These are phyloP conservation scores for Metalampra italica DNA, from an alignment of 2,888 invertebrate genomes.

Conservation along the genomic window DNA sequence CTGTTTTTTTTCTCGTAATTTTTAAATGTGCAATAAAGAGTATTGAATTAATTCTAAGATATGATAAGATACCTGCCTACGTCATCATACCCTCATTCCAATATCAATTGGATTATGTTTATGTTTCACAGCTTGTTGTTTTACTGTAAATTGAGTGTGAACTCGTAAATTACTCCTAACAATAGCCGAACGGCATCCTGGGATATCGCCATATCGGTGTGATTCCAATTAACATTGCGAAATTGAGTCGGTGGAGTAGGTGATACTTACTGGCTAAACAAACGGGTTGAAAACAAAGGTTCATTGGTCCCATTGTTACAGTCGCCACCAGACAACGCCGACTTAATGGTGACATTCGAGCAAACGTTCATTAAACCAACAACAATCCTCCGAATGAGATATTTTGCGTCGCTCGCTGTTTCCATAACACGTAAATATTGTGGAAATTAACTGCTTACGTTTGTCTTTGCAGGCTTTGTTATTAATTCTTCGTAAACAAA, in stretches of 20 bases:
- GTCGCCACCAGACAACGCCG: constrained; percentile 45
- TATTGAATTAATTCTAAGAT: no score
- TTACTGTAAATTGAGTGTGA: constrained; percentile 54
- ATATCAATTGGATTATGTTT: constrained; percentile 7
- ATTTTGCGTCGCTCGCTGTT: constrained; percentile 36
- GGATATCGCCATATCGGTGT: constrained; percentile 55
- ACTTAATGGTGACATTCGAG: constrained; percentile 70
- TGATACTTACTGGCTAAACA: constrained; percentile 28
- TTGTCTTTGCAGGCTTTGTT: not conserved
- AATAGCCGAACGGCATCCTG: constrained; percentile 50
- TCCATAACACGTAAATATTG: constrained; percentile 31
- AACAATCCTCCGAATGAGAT: constrained; percentile 49
- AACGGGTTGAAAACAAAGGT: constrained; percentile 36
- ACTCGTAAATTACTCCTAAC: constrained; percentile 58
- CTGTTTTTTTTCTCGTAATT: no score
- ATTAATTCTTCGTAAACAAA: not conserved
- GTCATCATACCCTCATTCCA: no score
- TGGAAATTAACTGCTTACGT: constrained; percentile 9
- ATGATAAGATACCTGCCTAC: no score
- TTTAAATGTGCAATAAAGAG: no score
- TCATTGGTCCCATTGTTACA: constrained; percentile 29
- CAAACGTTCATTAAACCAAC: constrained; percentile 70
- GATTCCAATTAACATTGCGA: constrained; percentile 64
- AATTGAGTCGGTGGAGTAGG: constrained; percentile 45
- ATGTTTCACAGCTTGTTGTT: constrained; percentile 21